Percentiles rank a stretch among this genome's conserved stretches.
These are phyloP conservation scores for Nasonia oneida DNA, from an alignment of 2,888 invertebrate genomes.

Conservation along the genomic window DNA sequence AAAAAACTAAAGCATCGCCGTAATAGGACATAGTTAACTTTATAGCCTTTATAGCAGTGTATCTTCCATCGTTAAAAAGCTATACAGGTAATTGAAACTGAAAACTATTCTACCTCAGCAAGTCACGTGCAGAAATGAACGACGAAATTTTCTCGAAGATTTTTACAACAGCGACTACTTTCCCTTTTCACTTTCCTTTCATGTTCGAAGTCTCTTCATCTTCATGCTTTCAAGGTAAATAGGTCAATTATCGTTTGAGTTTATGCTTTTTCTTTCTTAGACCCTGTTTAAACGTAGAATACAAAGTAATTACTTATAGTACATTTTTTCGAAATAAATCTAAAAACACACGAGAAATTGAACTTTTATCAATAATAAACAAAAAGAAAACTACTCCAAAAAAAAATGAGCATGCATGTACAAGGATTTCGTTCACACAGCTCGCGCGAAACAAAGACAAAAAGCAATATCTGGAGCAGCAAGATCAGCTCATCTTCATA, in stretches of 20 bases:
- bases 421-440: too few species aligned
- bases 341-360: not conserved
- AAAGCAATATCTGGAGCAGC: not conserved
- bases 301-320: too few species aligned
- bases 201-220: not conserved
- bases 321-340: not conserved
- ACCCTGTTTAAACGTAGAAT: not conserved
- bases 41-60: too few species aligned
- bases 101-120: not conserved
- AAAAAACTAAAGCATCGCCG: too few species aligned
- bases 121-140: not conserved
- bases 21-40: too few species aligned
- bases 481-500: not conserved
- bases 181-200: constrained; percentile 6
- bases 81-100: not conserved
- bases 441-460: too few species aligned
- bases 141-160: not conserved
- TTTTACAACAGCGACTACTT: not conserved
- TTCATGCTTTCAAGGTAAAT: constrained; percentile 13
- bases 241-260: not conserved
- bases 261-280: not conserved
- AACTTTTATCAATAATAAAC: not conserved
- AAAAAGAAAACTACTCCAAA: too few species aligned
- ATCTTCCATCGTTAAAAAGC: not conserved
- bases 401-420: too few species aligned